Evolutionary conservation across 1,140 invertebrate species (phyloP), one percentile per base, ranked within the genome.

Genomic region (Plodia interpunctella): DNA sequence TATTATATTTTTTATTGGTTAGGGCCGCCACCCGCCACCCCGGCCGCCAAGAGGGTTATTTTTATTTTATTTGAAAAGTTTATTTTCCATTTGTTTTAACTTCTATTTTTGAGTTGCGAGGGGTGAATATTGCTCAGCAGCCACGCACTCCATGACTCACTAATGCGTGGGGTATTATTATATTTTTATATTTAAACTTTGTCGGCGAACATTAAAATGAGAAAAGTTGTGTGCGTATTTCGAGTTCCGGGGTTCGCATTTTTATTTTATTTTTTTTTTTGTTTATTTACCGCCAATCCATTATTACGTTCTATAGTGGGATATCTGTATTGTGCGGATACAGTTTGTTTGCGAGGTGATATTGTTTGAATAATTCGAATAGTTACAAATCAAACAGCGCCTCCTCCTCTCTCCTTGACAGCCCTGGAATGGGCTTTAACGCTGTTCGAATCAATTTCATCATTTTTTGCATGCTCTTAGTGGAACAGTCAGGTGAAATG

Each of bases 1-100:
- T 88, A 88, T 88, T 88, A 87, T 88, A 88, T 88, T 88, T 88
- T 88, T 88, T 85, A 88, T 86, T 83, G 82, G 76, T 80, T 79
- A 78, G 83, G 78, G 83, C 78, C 74, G 77, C 82, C 82, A 80
- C 80, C 85, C 82, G 51, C 51, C 51, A 53, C 51, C 83, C 77
- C 25, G n/a, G 72, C 80, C 74, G 76, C 79, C 80, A 83, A 81
- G 83, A 84, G 80, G 86, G 82, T 87, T 88, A 88, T 87, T 85
- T 88, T 88, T 86, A 86, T 88, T 88, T 88, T 87, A 87, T 88
- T 85, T 78, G 79, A 85, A 88, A 87, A 88, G 83, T 87, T 87
- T 85, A 86, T 83, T 83, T 86, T 80, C 78, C 86, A 83, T 87
- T 88, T 88, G 86, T 84, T 87, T 84, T 84, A 86, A 84, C 78